Base-by-base conservation (phyloP, 2,888 invertebrate genomes). In the Tholera decimalis region DNA sequence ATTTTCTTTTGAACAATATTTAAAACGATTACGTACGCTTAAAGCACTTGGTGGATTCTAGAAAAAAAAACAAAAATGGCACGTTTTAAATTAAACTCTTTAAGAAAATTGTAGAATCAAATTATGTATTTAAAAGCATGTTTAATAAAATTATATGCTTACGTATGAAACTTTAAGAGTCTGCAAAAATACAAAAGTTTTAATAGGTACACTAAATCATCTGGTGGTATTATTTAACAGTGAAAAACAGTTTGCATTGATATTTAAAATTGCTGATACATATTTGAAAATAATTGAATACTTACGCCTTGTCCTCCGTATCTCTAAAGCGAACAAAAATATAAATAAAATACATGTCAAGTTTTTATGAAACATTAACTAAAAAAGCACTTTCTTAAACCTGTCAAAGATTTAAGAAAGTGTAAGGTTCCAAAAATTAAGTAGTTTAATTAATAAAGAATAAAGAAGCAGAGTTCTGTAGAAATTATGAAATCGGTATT, bases 91-190 rank as follows among this genome's bases (percentile, higher is more conserved):
- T 24, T 6, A n/a, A n/a, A 33, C n/a, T 26, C 0, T 11, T 1
- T 24, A 41, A 26, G 20, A 8, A 0, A 3, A 33, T 6, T 3
- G 28, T 30, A 20, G n/a, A 22, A 8, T 15, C 1, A 13, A 44
- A n/a, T 2, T 15, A 18, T 8, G 3, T 11, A 4, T 22, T 13
- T 15, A 37, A 57, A 57, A 39, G 9, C 6, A 1, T 43, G 30
- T n/a, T 18, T 24, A 20, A 18, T 22, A 22, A 39, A 41, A 43
- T 22, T 18, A 8, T 20, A 47, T 59, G 78, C 85, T 84, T 78
- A 85, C 85, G 47, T 84, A 85, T 26, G 80, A 44, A 24, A 85
- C 79, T 79, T 74, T 81, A 18, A 85, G 75, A 9, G 73, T 60
- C 85, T 85, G 80, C 11, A 73, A 73, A 63, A 53, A 59, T 43